Evolutionary conservation across 2,797 vertebrate species (phyloP), one percentile per base, ranked within the genome.

Genomic region (Macropodus opercularis): DNA sequence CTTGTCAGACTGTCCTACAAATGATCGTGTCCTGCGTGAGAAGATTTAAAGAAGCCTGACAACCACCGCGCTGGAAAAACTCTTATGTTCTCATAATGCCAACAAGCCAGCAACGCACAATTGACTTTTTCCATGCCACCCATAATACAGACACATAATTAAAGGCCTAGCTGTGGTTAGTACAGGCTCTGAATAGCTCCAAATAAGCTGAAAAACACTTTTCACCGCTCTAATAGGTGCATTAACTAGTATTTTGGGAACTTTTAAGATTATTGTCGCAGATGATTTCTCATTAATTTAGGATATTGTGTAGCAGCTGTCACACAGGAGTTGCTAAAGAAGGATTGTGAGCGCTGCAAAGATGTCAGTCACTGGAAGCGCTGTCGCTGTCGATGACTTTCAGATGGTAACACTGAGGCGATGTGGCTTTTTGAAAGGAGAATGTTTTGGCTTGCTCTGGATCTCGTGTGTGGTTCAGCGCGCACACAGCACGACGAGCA

Each of bases 331-430:
- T 39, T 50, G 42, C 47, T 61, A 41, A 57, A 54, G 63, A 57
- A 51, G 39, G 24, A 41, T 12, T 60, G 43, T 21, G 9, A 29
- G 34, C 38, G 39, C 39, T 69, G 72, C 71, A 47, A 43, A 74
- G 34, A 71, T 71, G 66, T 71, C 72, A 61, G 46, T 69, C 58
- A 64, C 17, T 24, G 23, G 68, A 66, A 44, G 39, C 21, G 44
- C 63, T 46, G 59, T 65, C 55, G 49, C 52, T 61, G 52, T 19
- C 35, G 63, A 78, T 63, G 41, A 53, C 0, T 80, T 73, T 88
- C 82, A 81, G 75, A 87, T 72, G 80, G 79, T n/a, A 58, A 69
- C 51, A 11, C 47, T 61, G 11, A 80, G 51, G 53, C 38, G 5
- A 57, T 80, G 75, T 61, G 75, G 80, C 69, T 89, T 85, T 56